Evolutionary conservation across 2,113 vertebrate genomes (phyloP).

Genomic region (Paedocypris sp.): DNA sequence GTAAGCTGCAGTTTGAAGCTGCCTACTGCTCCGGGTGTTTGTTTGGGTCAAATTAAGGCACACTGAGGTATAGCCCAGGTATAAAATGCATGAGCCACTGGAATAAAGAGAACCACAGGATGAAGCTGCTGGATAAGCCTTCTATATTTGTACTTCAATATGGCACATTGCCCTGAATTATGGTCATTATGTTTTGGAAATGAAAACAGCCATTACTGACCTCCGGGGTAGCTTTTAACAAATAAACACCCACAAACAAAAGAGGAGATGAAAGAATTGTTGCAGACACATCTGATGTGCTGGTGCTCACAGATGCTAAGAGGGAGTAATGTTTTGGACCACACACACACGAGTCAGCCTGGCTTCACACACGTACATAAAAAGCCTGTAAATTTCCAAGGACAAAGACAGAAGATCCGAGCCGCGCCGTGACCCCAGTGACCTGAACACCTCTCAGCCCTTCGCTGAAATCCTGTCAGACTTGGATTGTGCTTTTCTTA

Average conservation of each 20-base stretch:
- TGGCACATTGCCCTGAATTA: slow-evolving; percentile 2
- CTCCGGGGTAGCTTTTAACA: background rate
- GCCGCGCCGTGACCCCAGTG: slow-evolving; percentile 22
- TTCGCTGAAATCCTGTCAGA: background rate
- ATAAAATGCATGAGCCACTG: too few relatives aligned
- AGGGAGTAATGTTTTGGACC: slow-evolving; percentile 28
- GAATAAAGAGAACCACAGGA: slow-evolving; percentile 14
- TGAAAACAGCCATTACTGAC: slow-evolving; percentile 4
- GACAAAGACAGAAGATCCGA: slow-evolving; percentile 32
- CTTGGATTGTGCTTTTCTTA: slow-evolving; percentile 28
- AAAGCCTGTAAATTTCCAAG: slow-evolving; percentile 39
- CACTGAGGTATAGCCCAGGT: too few relatives aligned
- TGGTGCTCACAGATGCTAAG: background rate
- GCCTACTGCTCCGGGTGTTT: too few relatives aligned
- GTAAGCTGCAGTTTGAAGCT: too few relatives aligned
- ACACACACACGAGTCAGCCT: slow-evolving; percentile 46
- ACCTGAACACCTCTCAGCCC: slow-evolving; percentile 28
- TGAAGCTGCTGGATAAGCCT: background rate
- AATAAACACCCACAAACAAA: background rate
- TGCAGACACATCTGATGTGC: slow-evolving; percentile 17
- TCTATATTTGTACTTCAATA: slow-evolving; percentile 8
- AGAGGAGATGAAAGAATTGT: slow-evolving; percentile 4
- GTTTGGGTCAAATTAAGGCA: too few relatives aligned
- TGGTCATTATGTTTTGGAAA: slow-evolving; percentile 10
- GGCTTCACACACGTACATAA: slow-evolving; percentile 32